Percentiles rank a stretch among this genome's conserved stretches.
Conservation (phyloP, 2,113 vertebrate species). For the Chloropsis hardwickii region DNA sequence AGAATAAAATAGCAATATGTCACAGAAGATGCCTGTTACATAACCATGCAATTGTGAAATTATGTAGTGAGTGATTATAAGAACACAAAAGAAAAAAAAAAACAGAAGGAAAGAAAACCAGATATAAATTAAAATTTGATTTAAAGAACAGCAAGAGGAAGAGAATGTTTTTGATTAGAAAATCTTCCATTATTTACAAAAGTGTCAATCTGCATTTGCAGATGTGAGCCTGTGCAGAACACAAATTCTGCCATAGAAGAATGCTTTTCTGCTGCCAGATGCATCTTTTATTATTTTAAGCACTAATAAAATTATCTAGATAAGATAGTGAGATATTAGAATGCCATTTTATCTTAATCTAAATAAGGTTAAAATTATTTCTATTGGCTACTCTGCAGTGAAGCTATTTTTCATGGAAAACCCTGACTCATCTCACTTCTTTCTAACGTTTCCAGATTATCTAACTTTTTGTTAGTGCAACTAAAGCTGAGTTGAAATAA, state of each 20-base stretch:
- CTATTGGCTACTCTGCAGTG: background rate
- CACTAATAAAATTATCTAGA: slow-evolving; percentile 30
- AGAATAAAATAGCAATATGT: background rate
- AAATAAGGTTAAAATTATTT: slow-evolving; percentile 51
- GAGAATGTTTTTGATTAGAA: background rate
- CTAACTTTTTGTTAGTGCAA: background rate
- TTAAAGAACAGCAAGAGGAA: background rate
- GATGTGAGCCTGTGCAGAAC: background rate
- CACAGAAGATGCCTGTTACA: background rate
- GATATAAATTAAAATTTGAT: background rate
- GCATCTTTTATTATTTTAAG: background rate
- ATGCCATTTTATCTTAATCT: slow-evolving; percentile 27
- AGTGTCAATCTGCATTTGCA: background rate
- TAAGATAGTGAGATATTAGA: background rate
- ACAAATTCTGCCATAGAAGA: background rate
- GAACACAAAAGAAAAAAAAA: background rate
- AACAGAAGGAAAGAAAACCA: background rate
- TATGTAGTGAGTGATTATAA: background rate
- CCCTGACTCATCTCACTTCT: background rate
- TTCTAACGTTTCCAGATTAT: background rate
- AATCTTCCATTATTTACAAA: background rate
- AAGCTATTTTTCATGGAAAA: slow-evolving; percentile 14
- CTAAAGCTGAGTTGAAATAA: background rate
- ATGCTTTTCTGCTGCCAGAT: background rate
- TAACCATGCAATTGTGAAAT: background rate